phyloP scores from a whole-genome alignment of 2,888 invertebrate species.

The Dryobotodes eremita region DNA sequence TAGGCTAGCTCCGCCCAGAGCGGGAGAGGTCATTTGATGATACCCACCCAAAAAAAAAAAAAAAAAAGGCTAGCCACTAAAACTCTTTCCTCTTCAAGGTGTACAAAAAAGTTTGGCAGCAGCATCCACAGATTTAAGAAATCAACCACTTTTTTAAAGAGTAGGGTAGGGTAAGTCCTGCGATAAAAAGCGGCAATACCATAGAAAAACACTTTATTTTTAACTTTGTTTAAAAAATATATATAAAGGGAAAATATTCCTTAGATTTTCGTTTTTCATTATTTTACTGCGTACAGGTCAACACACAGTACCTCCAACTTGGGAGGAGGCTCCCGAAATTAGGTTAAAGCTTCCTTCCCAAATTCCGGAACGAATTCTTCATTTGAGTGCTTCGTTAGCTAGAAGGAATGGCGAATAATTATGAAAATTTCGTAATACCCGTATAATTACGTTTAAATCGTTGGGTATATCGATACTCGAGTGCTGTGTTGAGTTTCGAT shows the following conservation, averaged over 20 bases:
- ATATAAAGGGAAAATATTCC: not conserved
- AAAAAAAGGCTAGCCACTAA: not conserved
- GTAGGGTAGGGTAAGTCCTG: too few species aligned
- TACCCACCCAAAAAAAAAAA: too few species aligned
- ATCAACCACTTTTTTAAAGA: not conserved
- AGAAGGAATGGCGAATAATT: conserved; percentile 65
- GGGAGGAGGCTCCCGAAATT: conserved; percentile 50
- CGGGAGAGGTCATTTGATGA: too few species aligned
- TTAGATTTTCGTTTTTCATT: not conserved
- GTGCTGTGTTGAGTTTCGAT: conserved; percentile 26
- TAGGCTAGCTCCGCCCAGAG: too few species aligned
- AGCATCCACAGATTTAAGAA: not conserved
- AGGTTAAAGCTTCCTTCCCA: conserved; percentile 64
- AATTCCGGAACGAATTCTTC: conserved; percentile 69
- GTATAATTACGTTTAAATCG: conserved; percentile 61
- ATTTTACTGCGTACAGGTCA: conserved; percentile 49
- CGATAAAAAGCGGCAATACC: too few species aligned
- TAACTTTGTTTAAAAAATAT: not conserved
- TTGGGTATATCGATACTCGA: conserved; percentile 39
- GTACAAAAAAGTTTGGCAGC: not conserved
- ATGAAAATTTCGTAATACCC: conserved; percentile 68
- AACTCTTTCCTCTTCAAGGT: not conserved
- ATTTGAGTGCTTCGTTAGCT: conserved; percentile 66
- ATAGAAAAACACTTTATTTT: too few species aligned
- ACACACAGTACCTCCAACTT: conserved; percentile 27